phyloP scores from a whole-genome alignment of 2,797 vertebrate species.

The Meriones psammophilus region DNA sequence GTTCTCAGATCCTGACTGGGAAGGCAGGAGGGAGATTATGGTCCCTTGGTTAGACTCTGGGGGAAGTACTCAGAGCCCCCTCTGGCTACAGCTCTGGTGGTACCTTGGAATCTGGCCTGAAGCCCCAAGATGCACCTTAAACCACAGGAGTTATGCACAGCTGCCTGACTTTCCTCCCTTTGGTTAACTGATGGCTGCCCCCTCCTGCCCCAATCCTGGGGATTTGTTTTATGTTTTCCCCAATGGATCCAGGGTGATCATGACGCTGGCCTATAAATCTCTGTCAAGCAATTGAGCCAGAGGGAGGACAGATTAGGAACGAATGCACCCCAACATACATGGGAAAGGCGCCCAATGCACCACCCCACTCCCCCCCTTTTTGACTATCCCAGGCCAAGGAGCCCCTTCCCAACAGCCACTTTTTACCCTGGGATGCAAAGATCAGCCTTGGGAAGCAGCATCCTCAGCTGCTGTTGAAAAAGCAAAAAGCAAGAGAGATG shows the following conservation, averaged over 20 bases:
- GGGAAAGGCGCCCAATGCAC: neutral
- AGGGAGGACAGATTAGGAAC: slow-evolving; percentile 66
- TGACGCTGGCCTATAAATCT: slow-evolving; percentile 73
- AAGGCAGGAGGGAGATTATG: neutral
- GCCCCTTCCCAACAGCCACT: accelerated
- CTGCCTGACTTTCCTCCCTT: slow-evolving; percentile 16
- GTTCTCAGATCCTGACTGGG: neutral
- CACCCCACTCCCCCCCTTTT: neutral
- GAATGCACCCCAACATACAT: neutral
- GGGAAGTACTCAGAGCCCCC: neutral
- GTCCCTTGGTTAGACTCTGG: neutral
- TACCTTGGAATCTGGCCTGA: neutral
- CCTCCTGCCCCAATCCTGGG: slow-evolving; percentile 52
- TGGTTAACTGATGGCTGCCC: neutral
- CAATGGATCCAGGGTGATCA: slow-evolving; percentile 52
- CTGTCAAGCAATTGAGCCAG: slow-evolving; percentile 17
- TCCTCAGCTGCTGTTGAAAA: neutral
- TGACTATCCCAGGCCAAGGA: neutral
- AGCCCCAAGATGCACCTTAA: neutral
- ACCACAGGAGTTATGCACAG: neutral
- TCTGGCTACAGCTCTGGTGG: neutral
- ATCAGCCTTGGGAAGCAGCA: neutral
- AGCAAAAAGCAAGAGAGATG: neutral
- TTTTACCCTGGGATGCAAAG: neutral
- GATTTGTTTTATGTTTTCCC: slow-evolving; percentile 81